Percentiles rank a stretch among this genome's conserved stretches.
These are phyloP conservation scores for Nyctibius bracteatus DNA, from an alignment of 2,113 vertebrate species.

Conservation along the genomic window DNA sequence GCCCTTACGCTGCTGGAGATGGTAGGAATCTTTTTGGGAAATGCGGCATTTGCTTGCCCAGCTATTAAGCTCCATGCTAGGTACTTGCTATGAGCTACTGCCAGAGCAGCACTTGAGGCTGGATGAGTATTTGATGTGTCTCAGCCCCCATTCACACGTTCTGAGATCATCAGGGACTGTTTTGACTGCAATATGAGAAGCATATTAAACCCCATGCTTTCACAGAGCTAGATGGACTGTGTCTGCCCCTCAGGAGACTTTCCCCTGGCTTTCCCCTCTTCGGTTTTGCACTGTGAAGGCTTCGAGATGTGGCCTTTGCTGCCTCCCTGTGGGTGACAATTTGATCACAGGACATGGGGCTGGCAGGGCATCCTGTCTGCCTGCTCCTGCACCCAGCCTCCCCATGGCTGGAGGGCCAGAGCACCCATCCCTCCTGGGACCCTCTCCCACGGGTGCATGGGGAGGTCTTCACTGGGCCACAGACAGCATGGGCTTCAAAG, in stretches of 20 bases:
- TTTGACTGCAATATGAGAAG: neutral
- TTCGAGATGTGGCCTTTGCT: neutral
- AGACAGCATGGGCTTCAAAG: neutral
- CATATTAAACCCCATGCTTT: neutral
- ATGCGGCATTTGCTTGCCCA: neutral
- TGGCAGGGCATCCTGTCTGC: neutral
- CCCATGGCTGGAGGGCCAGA: neutral
- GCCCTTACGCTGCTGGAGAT: neutral
- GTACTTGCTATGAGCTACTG: neutral
- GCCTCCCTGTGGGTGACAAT: slow-evolving; percentile 22
- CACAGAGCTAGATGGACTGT: neutral
- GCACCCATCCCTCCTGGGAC: neutral
- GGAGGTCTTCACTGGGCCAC: neutral
- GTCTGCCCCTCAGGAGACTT: neutral
- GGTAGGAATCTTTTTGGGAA: neutral
- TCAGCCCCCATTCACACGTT: neutral
- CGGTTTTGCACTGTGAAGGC: neutral
- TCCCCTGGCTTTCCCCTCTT: neutral
- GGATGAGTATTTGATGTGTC: neutral
- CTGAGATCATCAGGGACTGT: neutral
- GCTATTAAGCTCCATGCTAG: neutral
- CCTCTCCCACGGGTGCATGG: neutral
- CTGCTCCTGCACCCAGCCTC: neutral
- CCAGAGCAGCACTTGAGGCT: neutral
- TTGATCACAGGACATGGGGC: neutral